These are phyloP conservation scores for Bubo scandiacus DNA, from an alignment of 2,113 vertebrate genomes.

Conservation along the genomic window DNA sequence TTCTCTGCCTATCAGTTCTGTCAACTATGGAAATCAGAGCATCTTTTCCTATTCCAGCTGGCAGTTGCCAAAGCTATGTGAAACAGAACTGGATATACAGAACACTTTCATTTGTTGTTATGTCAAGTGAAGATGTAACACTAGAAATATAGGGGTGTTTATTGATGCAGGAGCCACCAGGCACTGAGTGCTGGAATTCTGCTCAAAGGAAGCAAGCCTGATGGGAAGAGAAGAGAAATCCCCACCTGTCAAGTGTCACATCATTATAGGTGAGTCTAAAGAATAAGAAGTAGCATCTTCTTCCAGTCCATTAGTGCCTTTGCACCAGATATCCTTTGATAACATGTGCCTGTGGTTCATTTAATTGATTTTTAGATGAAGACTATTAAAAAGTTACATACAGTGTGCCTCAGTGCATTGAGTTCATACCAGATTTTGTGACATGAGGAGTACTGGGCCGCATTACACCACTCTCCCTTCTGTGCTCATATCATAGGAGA, in stretches of 20 bases:
- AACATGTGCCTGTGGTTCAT: not conserved
- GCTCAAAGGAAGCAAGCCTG: not conserved
- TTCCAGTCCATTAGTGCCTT: not conserved
- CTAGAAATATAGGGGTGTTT: not conserved
- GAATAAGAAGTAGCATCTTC: not conserved
- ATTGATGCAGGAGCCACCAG: not conserved
- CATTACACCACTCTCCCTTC: not conserved
- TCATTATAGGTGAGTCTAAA: not conserved
- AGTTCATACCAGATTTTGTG: not conserved
- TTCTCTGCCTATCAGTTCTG: not conserved
- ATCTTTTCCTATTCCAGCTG: conserved; percentile 21
- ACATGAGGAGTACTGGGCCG: not conserved
- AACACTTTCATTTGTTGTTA: not conserved
- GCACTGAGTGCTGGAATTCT: not conserved
- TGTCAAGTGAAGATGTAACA: conserved; percentile 19
- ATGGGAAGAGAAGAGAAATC: not conserved
- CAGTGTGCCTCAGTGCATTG: not conserved
- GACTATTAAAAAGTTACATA: not conserved
- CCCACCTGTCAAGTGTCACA: not conserved
- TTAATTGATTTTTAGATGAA: not conserved
- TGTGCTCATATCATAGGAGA: not conserved
- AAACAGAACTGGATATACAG: not conserved
- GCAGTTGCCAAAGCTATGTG: conserved; percentile 1
- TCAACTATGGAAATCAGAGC: not conserved
- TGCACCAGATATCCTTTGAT: not conserved